Conservation (phyloP, 1,140 invertebrate genomes). For the Calephelis virginiensis region DNA sequence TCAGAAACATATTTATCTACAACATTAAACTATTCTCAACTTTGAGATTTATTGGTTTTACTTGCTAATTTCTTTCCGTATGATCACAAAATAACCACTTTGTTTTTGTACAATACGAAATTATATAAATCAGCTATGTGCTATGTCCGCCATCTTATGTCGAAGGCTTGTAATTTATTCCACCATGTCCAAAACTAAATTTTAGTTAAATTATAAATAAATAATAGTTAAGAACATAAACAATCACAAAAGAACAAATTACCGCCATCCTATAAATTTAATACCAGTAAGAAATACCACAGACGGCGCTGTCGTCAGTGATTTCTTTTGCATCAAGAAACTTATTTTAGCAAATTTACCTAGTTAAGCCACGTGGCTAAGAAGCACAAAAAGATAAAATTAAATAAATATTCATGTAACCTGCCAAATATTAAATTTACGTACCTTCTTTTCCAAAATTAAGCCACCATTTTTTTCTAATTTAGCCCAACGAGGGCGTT, state of each 20-base stretch:
- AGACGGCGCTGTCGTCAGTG: conserved; percentile 62
- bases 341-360: conserved; percentile 18
- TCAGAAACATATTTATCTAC: too few relatives aligned
- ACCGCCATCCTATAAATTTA: conserved; percentile 47
- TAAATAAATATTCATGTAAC: not conserved
- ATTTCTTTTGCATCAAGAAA: conserved; percentile 19
- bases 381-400: not conserved
- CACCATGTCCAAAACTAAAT: conserved; percentile 15
- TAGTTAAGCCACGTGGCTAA: conserved; percentile 9
- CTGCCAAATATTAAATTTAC: not conserved
- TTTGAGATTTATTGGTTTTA: too few relatives aligned
- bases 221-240: conserved; percentile 24
- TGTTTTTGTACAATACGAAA: not conserved
- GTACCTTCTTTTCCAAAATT: not conserved
- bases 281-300: conserved; percentile 48
- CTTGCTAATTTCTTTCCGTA: too few relatives aligned
- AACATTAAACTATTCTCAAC: too few relatives aligned
- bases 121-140: not conserved
- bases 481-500: conserved; percentile 70
- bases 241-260: conserved; percentile 45
- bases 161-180: conserved; percentile 5
- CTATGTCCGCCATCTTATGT: conserved; percentile 45
- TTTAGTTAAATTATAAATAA: conserved; percentile 14
- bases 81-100: not conserved
- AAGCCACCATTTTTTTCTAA: conserved; percentile 29